Evolutionary conservation across 2,797 vertebrate genomes (phyloP).

Genomic region (Dromococcyx pavoninus): DNA sequence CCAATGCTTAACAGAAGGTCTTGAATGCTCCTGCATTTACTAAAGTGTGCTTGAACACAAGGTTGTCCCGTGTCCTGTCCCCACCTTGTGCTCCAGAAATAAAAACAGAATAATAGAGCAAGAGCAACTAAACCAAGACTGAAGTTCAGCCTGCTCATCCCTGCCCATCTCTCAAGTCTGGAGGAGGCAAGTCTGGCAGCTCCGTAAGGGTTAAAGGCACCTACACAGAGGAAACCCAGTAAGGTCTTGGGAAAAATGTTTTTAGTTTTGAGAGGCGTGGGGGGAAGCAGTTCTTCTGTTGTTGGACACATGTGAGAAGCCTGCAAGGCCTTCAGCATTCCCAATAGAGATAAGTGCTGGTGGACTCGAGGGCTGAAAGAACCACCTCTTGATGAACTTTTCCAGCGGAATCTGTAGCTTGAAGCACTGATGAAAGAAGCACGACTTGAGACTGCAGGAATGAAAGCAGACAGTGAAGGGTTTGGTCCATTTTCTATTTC

Average conservation of each 20-base stretch:
- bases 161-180: neutral
- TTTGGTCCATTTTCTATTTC: neutral
- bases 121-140: neutral
- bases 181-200: neutral
- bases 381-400: neutral
- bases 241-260: neutral
- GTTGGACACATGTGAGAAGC: neutral
- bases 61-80: accelerated
- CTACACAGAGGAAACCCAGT: neutral
- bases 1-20: neutral
- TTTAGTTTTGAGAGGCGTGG: neutral
- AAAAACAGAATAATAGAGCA: neutral
- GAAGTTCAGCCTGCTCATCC: neutral
- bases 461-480: neutral
- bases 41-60: neutral
- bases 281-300: neutral
- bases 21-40: neutral
- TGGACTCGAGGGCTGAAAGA: neutral
- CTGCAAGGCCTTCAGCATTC: neutral
- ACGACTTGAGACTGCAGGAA: neutral
- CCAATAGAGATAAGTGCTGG: accelerated
- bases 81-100: neutral
- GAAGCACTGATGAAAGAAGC: neutral
- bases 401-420: neutral
- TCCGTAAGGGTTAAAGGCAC: neutral